Evolutionary conservation across 2,888 invertebrate species (phyloP).

Genomic region (Noctua janthina): DNA sequence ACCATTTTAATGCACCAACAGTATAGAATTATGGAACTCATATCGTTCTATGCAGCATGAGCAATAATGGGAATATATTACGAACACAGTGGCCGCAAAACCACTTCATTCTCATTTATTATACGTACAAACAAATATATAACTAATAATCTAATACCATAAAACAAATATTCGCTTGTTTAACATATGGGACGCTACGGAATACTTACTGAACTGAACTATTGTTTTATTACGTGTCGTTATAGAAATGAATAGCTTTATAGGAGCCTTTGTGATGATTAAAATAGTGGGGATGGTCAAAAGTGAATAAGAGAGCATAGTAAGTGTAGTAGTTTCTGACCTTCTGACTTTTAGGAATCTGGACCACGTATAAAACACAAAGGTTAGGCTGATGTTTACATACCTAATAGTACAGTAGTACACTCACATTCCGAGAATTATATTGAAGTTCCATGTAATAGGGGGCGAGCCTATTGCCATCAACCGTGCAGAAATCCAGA

Average conservation of each 20-base stretch:
- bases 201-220: slow-evolving; percentile 30
- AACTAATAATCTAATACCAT: slow-evolving; percentile 63
- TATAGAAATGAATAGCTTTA: neutral
- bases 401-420: neutral
- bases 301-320: neutral
- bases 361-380: neutral
- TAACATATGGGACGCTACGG: slow-evolving; percentile 44
- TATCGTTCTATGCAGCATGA: neutral
- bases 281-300: neutral
- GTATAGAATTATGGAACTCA: slow-evolving; percentile 10
- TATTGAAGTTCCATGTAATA: too few relatives aligned
- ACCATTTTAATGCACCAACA: too few relatives aligned
- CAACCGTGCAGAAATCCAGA: too few relatives aligned
- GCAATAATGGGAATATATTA: slow-evolving; percentile 47
- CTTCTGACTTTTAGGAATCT: neutral
- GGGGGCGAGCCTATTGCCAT: too few relatives aligned
- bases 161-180: slow-evolving; percentile 66
- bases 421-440: neutral
- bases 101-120: slow-evolving; percentile 40
- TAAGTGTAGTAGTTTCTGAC: neutral
- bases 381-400: neutral
- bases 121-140: slow-evolving; percentile 9
- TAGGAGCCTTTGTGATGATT: neutral
- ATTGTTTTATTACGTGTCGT: slow-evolving; percentile 46
- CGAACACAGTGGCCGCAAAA: slow-evolving; percentile 6